Evolutionary conservation across 1,140 invertebrate species (phyloP), one percentile per base, ranked within the genome.

Genomic region (Sinonovacula constricta): DNA sequence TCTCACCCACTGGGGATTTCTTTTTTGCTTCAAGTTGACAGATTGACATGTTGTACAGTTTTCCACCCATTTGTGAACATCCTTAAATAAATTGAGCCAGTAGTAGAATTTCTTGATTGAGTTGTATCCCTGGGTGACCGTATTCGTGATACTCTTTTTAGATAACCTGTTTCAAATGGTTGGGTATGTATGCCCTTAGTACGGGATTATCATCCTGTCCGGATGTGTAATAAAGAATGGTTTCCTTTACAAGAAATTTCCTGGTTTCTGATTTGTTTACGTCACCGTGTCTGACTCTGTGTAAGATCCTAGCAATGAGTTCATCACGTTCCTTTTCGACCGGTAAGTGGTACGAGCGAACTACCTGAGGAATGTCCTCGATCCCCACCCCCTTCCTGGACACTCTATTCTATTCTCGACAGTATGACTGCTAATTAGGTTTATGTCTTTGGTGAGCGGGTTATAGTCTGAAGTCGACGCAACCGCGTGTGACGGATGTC

Each of bases 71-170:
- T 45, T 14, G 51, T 68, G 39, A 1, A 82, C 28, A 18, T 71
- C 15, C 51, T 82, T 77, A 31, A 56, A 82, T 12, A 82, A 22
- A 57, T 80, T 70, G 22, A 78, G 74, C 74, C 68, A 82, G n/a
- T 71, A 82, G 65, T 82, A 80, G 15, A 72, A 79, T 5, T 54
- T 33, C 30, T 33, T 36, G 22, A 79, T 66, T 0, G 54, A 15
- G 4, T 74, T 79, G 59, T n/a, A 71, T 62, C 14, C 79, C 82
- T 7, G 69, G 18, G 30, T 81, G 82, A 2, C 76, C 80, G 2
- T 53, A 18, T n/a, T 79, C 72, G 51, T 84, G 81, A 45, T 81
- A 81, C 34, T 82, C 63, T 24, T 69, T 28, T 0, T 75, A 34
- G 0, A 83, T 69, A 0, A 0, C 0, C 3, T 69, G 39, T 45